Percentiles rank a stretch among this genome's conserved stretches.
phyloP scores from a whole-genome alignment of 2,797 vertebrate species.

The Tiaroga cobitis region DNA sequence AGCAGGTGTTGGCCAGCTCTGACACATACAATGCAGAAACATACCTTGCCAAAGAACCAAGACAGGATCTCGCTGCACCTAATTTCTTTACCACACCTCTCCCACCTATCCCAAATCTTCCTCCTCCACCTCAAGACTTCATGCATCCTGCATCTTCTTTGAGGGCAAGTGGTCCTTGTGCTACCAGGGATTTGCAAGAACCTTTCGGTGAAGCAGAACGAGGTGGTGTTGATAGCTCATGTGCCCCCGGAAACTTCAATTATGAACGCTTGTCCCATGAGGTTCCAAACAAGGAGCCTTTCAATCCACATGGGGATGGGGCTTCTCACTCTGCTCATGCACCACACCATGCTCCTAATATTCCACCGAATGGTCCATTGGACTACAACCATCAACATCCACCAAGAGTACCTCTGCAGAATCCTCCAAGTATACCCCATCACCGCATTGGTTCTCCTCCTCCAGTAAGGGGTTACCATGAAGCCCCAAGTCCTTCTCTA shows the following conservation, averaged over 20 bases:
- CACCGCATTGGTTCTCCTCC: slow-evolving; percentile 51
- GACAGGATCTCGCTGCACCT: slow-evolving; percentile 56
- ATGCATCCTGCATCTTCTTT: slow-evolving; percentile 33
- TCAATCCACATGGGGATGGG: slow-evolving; percentile 40
- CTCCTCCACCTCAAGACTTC: slow-evolving; percentile 69
- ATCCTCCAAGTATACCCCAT: slow-evolving; percentile 57
- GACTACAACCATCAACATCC: slow-evolving; percentile 65
- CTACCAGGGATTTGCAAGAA: slow-evolving; percentile 54
- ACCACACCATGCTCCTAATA: slow-evolving; percentile 13
- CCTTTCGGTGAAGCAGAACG: neutral
- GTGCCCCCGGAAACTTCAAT: slow-evolving; percentile 27
- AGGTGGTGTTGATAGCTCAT: neutral
- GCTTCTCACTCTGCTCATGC: slow-evolving; percentile 23
- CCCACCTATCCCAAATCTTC: slow-evolving; percentile 76
- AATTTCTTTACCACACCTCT: slow-evolving; percentile 71
- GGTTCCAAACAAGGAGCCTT: slow-evolving; percentile 36
- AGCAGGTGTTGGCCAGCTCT: slow-evolving; percentile 23
- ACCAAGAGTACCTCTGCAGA: slow-evolving; percentile 67
- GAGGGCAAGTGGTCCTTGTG: slow-evolving; percentile 23
- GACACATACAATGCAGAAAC: slow-evolving; percentile 50
- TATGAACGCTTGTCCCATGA: slow-evolving; percentile 45
- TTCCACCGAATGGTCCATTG: slow-evolving; percentile 26
- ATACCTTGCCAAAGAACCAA: slow-evolving; percentile 50
- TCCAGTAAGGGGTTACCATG: slow-evolving; percentile 59
- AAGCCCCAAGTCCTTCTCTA: slow-evolving; percentile 64